A percentile compares a stretch with the other conserved stretches of the same genome.
Evolutionary conservation across 2,113 vertebrate species (phyloP).

Genomic region (Accipiter virgatus): DNA sequence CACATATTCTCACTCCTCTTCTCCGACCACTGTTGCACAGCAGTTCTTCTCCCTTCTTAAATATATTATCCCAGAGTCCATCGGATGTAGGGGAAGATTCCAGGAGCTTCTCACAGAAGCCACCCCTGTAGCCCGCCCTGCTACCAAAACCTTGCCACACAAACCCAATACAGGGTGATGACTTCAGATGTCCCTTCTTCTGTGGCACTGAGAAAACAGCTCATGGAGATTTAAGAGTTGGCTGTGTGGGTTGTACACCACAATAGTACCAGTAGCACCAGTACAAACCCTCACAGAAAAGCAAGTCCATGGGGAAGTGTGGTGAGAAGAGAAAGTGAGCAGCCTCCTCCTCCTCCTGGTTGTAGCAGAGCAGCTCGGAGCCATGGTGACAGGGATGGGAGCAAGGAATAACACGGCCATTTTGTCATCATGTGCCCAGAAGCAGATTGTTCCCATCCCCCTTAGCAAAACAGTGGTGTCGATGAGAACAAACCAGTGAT

Average conservation of each 20-base stretch:
- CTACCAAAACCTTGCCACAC: too few relatives aligned
- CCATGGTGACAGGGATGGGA: background rate
- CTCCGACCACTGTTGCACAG: too few relatives aligned
- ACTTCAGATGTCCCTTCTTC: background rate
- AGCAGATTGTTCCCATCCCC: background rate
- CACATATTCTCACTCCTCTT: too few relatives aligned
- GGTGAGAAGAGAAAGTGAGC: background rate
- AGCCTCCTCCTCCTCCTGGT: background rate
- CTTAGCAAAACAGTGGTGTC: background rate
- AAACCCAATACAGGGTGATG: background rate
- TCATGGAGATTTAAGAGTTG: background rate
- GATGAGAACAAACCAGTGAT: background rate
- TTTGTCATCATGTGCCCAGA: background rate
- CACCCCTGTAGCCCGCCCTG: too few relatives aligned
- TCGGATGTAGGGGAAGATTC: too few relatives aligned
- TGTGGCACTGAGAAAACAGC: background rate
- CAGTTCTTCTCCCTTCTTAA: too few relatives aligned
- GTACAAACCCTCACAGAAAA: background rate
- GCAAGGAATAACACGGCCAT: background rate
- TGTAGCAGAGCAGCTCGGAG: background rate
- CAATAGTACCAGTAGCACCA: background rate
- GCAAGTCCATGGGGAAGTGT: background rate
- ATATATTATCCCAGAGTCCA: too few relatives aligned
- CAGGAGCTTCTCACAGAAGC: too few relatives aligned
- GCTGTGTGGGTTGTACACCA: background rate